A percentile compares a stretch with the other conserved stretches of the same genome.
Evolutionary conservation across 2,888 invertebrate genomes (phyloP).

Genomic region (Drosophila mercatorum): DNA sequence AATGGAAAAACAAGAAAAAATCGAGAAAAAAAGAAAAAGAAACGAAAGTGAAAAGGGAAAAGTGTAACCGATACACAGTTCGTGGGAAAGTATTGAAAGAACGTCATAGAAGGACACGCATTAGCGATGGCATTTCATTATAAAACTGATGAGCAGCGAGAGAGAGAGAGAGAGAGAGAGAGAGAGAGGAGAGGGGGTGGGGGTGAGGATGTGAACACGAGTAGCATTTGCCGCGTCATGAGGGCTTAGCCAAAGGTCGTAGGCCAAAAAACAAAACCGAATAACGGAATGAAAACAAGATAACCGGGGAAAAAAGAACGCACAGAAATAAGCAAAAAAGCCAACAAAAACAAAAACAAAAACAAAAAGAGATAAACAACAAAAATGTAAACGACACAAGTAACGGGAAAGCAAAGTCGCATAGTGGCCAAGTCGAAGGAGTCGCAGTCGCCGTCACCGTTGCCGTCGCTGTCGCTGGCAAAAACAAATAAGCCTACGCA

Average conservation of each 20-base stretch:
- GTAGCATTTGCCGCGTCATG: constrained; percentile 51
- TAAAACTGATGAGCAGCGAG: constrained; percentile 34
- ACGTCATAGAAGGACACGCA: constrained; percentile 59
- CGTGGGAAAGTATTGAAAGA: constrained; percentile 55
- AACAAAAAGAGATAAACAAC: constrained; percentile 39
- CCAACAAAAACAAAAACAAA: constrained; percentile 7
- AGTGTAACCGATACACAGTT: constrained; percentile 53
- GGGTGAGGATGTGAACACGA: constrained; percentile 28
- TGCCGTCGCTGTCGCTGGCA: constrained; percentile 1
- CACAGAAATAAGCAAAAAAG: constrained; percentile 5
- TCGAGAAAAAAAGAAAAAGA: not conserved
- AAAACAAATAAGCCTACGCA: constrained; percentile 29
- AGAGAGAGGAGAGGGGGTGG: not conserved
- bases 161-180: not conserved
- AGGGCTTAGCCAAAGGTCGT: constrained; percentile 50
- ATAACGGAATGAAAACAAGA: constrained; percentile 38
- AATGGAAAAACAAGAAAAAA: not conserved
- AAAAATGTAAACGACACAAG: constrained; percentile 38
- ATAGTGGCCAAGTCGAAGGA: constrained; percentile 14
- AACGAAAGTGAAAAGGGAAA: constrained; percentile 6
- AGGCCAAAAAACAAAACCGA: constrained; percentile 48
- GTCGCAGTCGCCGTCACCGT: not conserved
- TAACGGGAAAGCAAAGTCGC: constrained; percentile 12
- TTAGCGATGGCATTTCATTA: constrained; percentile 60
- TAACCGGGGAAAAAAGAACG: not conserved